These are phyloP conservation scores for Diorhabda elongata DNA, from an alignment of 1,140 invertebrate genomes.

Conservation along the genomic window DNA sequence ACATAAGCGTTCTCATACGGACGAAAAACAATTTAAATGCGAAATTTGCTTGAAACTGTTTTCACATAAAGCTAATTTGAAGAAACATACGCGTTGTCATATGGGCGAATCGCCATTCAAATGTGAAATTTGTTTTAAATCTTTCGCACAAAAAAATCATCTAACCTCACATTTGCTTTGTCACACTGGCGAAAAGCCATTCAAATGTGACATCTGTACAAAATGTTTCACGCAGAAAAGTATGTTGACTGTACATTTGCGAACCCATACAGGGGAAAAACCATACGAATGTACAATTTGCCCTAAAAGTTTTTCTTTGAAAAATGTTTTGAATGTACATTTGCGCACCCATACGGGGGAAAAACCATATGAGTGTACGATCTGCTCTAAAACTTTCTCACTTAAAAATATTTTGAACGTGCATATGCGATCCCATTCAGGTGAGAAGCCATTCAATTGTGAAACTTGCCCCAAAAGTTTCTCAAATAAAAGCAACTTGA, in stretches of 20 bases:
- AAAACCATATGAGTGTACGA: not conserved
- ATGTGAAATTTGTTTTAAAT: not conserved
- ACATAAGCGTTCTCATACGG: not conserved
- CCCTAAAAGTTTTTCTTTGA: not conserved
- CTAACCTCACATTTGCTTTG: too few species aligned
- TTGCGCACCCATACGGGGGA: not conserved
- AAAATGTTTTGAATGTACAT: not conserved
- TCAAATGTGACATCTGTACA: too few species aligned
- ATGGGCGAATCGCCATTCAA: constrained; percentile 65
- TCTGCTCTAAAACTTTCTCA: not conserved
- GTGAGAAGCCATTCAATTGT: not conserved
- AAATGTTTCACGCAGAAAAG: too few species aligned
- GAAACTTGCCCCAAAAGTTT: not conserved
- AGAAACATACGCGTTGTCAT: constrained; percentile 54
- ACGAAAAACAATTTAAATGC: constrained; percentile 22
- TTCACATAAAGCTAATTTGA: constrained; percentile 51
- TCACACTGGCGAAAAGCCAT: too few species aligned
- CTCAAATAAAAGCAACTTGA: constrained; percentile 36
- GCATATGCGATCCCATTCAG: not conserved
- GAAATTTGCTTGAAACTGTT: constrained; percentile 50
- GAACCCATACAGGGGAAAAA: not conserved
- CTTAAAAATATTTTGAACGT: not conserved
- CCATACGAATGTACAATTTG: not conserved
- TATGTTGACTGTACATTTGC: not conserved
- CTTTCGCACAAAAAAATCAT: too few species aligned